phyloP scores from a whole-genome alignment of 1,140 invertebrate species.

The Frieseomelitta varia region DNA sequence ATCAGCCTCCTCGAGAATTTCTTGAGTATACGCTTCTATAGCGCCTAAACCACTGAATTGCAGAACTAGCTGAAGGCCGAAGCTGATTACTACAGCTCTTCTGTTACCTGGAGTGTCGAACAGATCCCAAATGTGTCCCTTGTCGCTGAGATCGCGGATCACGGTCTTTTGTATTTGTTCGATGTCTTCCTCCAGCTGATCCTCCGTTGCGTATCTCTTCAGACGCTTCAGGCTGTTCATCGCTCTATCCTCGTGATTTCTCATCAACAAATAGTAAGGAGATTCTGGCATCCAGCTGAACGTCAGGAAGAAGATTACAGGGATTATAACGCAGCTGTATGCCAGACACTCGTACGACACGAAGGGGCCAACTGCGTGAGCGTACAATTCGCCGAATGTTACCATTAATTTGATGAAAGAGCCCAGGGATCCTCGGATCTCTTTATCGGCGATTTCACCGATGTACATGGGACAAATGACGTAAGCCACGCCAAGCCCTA shows the following conservation, averaged over 20 bases:
- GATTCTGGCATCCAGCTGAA: slow-evolving; percentile 90
- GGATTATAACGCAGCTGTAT: slow-evolving; percentile 79
- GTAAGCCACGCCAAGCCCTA: slow-evolving; percentile 81
- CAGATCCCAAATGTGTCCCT: slow-evolving; percentile 77
- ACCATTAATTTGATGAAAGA: slow-evolving; percentile 87
- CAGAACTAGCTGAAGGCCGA: slow-evolving; percentile 84
- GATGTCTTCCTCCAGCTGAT: slow-evolving; percentile 73
- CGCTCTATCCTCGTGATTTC: slow-evolving; percentile 72
- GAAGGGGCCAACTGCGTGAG: slow-evolving; percentile 83
- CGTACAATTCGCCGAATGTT: slow-evolving; percentile 85
- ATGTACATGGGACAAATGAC: slow-evolving; percentile 86
- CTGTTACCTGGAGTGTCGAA: slow-evolving; percentile 78
- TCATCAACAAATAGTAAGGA: slow-evolving; percentile 77
- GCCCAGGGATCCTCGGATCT: slow-evolving; percentile 86
- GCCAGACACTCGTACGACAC: slow-evolving; percentile 82
- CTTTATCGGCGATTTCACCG: slow-evolving; percentile 87
- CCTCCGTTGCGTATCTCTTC: slow-evolving; percentile 69
- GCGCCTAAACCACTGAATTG: slow-evolving; percentile 87
- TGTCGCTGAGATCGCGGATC: slow-evolving; percentile 71
- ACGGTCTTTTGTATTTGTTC: slow-evolving; percentile 76
- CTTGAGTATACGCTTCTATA: slow-evolving; percentile 88
- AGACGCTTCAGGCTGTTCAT: slow-evolving; percentile 79
- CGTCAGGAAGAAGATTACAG: slow-evolving; percentile 84
- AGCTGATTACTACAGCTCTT: slow-evolving; percentile 79
- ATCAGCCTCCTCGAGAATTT: slow-evolving; percentile 83